Conservation (phyloP, 2,113 vertebrate species). For the Acrocephalus arundinaceus region DNA sequence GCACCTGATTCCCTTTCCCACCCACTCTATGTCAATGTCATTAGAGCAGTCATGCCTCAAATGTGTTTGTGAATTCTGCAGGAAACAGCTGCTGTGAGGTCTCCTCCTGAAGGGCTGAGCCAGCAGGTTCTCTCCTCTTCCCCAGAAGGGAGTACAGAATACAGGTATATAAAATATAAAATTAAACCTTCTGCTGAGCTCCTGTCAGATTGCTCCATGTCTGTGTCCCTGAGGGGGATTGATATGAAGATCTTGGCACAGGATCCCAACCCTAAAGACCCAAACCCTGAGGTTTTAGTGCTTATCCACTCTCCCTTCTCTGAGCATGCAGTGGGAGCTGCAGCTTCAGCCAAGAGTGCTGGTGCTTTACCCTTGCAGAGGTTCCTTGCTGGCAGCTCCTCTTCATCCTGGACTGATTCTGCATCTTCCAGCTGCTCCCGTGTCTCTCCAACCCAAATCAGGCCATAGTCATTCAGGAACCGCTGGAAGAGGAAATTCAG, state of each 20-base stretch:
- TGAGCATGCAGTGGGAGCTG: neutral
- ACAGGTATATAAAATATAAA: neutral
- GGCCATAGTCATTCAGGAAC: conserved; percentile 88
- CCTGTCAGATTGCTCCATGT: neutral
- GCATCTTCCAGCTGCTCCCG: neutral
- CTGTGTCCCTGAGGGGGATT: neutral
- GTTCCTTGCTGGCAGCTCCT: conserved; percentile 21
- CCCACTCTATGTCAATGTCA: neutral
- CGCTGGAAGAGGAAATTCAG: conserved; percentile 56
- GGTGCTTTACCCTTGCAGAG: conserved; percentile 70
- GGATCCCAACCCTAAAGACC: neutral
- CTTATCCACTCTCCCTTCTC: neutral
- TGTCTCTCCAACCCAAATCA: conserved; percentile 87
- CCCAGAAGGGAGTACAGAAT: neutral
- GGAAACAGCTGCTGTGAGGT: neutral
- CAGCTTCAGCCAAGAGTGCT: neutral
- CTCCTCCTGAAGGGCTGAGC: neutral
- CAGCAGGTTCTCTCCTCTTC: neutral
- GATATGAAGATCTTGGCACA: neutral
- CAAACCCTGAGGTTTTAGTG: neutral
- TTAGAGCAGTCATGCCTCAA: neutral
- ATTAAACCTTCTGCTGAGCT: neutral
- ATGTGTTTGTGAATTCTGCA: neutral
- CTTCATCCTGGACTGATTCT: neutral
- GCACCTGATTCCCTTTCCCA: neutral